phyloP scores from a whole-genome alignment of 2,113 vertebrate genomes.

The Plotosus lineatus region DNA sequence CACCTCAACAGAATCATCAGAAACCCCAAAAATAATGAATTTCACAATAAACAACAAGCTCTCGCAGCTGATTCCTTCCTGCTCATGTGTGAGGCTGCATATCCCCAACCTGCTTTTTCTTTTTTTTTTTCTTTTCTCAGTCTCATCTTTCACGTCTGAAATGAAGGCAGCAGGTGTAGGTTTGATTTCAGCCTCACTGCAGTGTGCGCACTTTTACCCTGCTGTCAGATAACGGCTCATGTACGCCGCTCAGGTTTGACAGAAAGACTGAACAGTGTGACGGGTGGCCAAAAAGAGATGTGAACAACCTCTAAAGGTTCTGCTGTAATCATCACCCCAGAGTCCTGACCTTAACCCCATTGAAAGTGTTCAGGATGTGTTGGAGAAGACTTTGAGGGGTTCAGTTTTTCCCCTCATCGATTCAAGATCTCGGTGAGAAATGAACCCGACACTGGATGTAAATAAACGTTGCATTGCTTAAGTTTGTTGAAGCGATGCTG shows the following conservation, averaged over 20 bases:
- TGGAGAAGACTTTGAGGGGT: no score
- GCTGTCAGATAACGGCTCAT: neutral
- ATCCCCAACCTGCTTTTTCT: neutral
- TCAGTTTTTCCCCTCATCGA: no score
- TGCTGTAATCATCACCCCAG: neutral
- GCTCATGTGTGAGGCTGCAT: neutral
- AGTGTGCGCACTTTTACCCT: conserved; percentile 35
- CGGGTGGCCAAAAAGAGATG: neutral
- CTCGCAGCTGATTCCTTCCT: neutral
- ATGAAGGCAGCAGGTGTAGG: conserved; percentile 9
- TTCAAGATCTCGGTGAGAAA: no score
- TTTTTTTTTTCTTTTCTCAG: neutral
- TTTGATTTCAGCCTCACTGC: conserved; percentile 37
- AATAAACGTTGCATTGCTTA: no score
- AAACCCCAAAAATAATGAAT: neutral
- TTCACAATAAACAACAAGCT: neutral
- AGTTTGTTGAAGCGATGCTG: no score
- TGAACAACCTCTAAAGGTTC: neutral
- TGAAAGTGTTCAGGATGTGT: no score
- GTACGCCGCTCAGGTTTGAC: neutral
- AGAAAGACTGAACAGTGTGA: neutral
- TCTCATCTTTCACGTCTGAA: conserved; percentile 26
- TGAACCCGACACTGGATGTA: no score
- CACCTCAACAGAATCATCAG: neutral
- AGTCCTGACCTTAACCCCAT: no score